phyloP scores from a whole-genome alignment of 1,140 invertebrate genomes.

The Cydia splendana region DNA sequence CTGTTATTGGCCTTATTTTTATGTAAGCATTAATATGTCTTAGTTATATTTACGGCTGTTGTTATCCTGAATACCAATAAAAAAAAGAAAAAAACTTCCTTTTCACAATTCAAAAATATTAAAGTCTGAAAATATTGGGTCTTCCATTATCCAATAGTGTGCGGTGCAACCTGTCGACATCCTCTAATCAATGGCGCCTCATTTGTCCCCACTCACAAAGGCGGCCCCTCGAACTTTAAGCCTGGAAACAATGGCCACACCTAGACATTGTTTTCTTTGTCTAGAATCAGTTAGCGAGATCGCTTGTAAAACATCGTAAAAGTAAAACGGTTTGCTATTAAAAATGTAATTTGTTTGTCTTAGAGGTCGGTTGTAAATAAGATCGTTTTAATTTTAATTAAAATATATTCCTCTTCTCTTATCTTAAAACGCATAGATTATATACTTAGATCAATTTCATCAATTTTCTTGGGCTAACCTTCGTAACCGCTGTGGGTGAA shows the following conservation, averaged over 20 bases:
- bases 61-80: too few relatives aligned
- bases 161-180: neutral
- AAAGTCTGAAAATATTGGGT: too few relatives aligned
- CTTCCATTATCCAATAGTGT: neutral
- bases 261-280: neutral
- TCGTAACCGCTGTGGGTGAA: neutral
- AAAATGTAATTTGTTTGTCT: neutral
- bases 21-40: too few relatives aligned
- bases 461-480: neutral
- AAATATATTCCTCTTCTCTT: neutral
- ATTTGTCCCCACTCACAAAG: constrained; percentile 15
- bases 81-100: too few relatives aligned
- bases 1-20: too few relatives aligned
- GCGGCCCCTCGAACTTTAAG: neutral
- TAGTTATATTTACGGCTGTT: too few relatives aligned
- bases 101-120: too few relatives aligned
- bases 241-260: constrained; percentile 7
- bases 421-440: neutral
- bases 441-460: neutral
- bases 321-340: neutral
- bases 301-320: neutral
- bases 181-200: constrained; percentile 12
- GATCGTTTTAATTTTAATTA: too few relatives aligned
- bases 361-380: neutral
- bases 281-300: neutral